Percentiles rank a stretch among this genome's conserved stretches.
Conservation (phyloP, 2,113 vertebrate genomes). For the Nanger granti region DNA sequence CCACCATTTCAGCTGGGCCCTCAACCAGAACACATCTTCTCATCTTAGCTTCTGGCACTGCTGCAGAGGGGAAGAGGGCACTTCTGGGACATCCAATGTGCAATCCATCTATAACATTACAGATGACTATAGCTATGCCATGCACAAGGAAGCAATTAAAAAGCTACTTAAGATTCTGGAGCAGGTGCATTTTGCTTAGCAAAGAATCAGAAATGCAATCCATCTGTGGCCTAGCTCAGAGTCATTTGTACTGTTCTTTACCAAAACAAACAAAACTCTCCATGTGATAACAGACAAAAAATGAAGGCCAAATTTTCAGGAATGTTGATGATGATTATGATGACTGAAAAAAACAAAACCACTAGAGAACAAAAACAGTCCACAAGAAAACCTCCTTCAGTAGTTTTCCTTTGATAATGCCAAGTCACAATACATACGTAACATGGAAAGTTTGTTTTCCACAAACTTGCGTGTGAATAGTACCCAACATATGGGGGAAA, state of each 20-base stretch:
- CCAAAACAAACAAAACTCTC: conserved; percentile 37
- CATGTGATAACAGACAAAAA: background rate
- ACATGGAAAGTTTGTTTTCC: background rate
- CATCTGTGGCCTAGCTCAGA: conserved; percentile 47
- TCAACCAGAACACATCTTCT: conserved; percentile 46
- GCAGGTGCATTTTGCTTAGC: conserved; percentile 69
- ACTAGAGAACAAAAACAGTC: background rate
- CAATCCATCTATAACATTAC: conserved; percentile 49
- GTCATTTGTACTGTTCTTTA: conserved; percentile 50
- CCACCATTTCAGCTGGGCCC: conserved; percentile 47
- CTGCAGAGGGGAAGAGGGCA: conserved; percentile 43
- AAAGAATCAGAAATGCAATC: conserved; percentile 57
- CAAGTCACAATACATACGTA: background rate
- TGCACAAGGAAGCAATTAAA: conserved; percentile 68
- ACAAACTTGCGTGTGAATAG: background rate
- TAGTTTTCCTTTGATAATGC: background rate
- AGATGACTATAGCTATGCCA: conserved; percentile 47
- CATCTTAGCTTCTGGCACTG: conserved; percentile 55
- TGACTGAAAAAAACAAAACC: background rate
- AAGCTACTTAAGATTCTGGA: conserved; percentile 57
- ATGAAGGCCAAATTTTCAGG: background rate
- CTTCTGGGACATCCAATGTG: conserved; percentile 48
- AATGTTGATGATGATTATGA: background rate
- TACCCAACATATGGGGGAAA: background rate
- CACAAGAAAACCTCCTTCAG: background rate